A percentile compares a stretch with the other conserved stretches of the same genome.
Conservation (phyloP, 2,888 invertebrate genomes). For the Anthophora plumipes region DNA sequence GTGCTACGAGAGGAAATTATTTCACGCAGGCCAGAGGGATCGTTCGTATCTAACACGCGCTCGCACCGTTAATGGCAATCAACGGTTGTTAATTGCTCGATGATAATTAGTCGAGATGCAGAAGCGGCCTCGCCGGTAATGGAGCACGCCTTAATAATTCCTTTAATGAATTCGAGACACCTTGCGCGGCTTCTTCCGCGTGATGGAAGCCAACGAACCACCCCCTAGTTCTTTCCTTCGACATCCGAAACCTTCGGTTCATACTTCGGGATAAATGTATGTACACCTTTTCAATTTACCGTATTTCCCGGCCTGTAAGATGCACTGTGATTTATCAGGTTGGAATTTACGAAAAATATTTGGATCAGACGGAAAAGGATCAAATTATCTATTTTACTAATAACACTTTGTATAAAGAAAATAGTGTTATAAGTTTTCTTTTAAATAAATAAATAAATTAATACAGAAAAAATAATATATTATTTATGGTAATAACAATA, state of each 20-base stretch:
- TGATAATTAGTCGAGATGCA: constrained; percentile 76
- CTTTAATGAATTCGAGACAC: constrained; percentile 76
- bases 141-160: constrained; percentile 78
- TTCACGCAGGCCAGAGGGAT: constrained; percentile 38
- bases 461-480: too few species aligned
- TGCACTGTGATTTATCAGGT: too few species aligned
- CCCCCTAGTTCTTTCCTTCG: constrained; percentile 9
- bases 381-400: too few species aligned
- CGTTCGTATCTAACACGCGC: constrained; percentile 51
- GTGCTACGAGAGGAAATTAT: constrained; percentile 45
- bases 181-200: constrained; percentile 49
- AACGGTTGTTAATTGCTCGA: constrained; percentile 81
- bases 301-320: too few species aligned
- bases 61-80: constrained; percentile 78
- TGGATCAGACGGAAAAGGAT: too few species aligned
- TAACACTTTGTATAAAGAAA: too few species aligned
- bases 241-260: neutral
- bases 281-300: neutral
- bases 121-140: constrained; percentile 63
- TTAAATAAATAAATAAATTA: too few species aligned
- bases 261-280: neutral
- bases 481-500: too few species aligned
- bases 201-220: constrained; percentile 47
- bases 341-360: too few species aligned
- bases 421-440: too few species aligned